A percentile compares a stretch with the other conserved stretches of the same genome.
Evolutionary conservation across 2,888 invertebrate genomes (phyloP).

Genomic region (Ennomos quercinarius): DNA sequence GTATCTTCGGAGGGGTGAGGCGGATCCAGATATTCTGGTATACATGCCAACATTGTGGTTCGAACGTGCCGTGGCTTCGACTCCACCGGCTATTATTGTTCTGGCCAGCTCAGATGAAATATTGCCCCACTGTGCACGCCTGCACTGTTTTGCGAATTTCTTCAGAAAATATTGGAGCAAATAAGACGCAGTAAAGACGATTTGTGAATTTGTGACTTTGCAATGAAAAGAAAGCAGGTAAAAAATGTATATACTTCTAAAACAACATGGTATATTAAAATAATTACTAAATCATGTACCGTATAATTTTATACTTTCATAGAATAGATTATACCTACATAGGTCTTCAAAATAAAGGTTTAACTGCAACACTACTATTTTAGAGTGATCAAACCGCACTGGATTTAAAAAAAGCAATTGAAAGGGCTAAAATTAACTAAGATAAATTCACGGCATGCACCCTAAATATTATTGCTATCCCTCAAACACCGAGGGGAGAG

Average conservation of each 20-base stretch:
- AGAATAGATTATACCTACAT: too few species aligned
- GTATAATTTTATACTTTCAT: too few species aligned
- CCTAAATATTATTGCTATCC: constrained; percentile 57
- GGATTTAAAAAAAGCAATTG: constrained; percentile 27
- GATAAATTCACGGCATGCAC: constrained; percentile 48
- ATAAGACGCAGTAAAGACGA: constrained; percentile 72
- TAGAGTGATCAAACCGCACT: constrained; percentile 8
- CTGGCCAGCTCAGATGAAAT: constrained; percentile 84
- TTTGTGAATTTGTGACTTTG: constrained; percentile 72
- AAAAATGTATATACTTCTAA: background rate
- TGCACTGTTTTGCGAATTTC: constrained; percentile 79
- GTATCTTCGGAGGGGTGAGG: constrained; percentile 48
- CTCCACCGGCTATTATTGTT: constrained; percentile 83
- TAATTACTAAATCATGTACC: too few species aligned
- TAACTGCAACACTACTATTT: too few species aligned
- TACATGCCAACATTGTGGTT: constrained; percentile 75
- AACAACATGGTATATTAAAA: too few species aligned
- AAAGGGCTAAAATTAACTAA: constrained; percentile 42
- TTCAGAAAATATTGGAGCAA: constrained; percentile 76
- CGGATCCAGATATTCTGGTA: constrained; percentile 61
- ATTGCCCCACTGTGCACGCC: constrained; percentile 82
- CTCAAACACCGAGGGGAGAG: constrained; percentile 57
- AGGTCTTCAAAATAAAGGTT: too few species aligned
- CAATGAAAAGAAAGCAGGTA: constrained; percentile 49
- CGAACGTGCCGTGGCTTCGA: constrained; percentile 84